These are phyloP conservation scores for Chelonoidis abingdonii DNA, from an alignment of 2,113 vertebrate genomes.

Conservation along the genomic window DNA sequence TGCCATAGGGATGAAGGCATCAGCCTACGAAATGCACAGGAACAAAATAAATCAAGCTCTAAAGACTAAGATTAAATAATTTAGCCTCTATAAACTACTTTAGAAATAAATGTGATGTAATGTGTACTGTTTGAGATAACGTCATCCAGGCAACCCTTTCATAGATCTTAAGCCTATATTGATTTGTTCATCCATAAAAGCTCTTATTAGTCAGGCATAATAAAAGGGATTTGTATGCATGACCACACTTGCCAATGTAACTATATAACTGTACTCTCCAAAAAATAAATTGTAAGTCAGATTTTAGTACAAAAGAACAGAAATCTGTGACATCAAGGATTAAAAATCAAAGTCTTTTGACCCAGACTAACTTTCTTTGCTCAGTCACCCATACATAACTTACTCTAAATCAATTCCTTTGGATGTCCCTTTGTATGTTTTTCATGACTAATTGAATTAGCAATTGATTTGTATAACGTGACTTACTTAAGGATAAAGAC, in stretches of 20 bases:
- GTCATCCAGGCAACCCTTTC: conserved; percentile 30
- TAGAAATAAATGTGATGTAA: conserved; percentile 39
- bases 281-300: conserved; percentile 68
- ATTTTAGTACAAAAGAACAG: conserved; percentile 71
- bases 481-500: conserved; percentile 68
- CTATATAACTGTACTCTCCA: conserved; percentile 56
- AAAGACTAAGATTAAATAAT: conserved; percentile 28
- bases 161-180: conserved; percentile 64
- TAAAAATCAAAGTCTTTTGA: conserved; percentile 74
- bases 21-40: background rate
- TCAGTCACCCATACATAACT: conserved; percentile 55
- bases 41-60: background rate
- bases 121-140: conserved; percentile 15
- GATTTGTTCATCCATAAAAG: conserved; percentile 70
- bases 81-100: conserved; percentile 50
- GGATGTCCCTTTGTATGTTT: conserved; percentile 61
- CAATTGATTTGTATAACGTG: conserved; percentile 70
- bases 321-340: conserved; percentile 68
- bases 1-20: background rate
- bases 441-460: conserved; percentile 75
- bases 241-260: conserved; percentile 56
- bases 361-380: conserved; percentile 67
- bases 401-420: conserved; percentile 61
- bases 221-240: conserved; percentile 53
- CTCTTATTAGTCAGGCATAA: conserved; percentile 46